These are phyloP conservation scores for Zaprionus kolodkinae DNA, from an alignment of 1,140 invertebrate species.

Conservation along the genomic window DNA sequence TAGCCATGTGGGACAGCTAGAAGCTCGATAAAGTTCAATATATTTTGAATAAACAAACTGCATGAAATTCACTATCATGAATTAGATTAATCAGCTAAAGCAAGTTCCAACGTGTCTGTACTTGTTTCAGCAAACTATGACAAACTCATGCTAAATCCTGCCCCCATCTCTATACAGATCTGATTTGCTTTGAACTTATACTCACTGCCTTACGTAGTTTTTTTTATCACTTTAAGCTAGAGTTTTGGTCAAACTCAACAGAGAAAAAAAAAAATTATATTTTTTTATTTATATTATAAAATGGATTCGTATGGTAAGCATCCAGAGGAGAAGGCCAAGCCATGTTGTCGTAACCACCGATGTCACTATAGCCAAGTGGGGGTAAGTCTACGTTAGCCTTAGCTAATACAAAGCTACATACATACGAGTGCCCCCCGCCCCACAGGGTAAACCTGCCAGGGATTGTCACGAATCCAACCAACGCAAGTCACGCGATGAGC, in stretches of 20 bases:
- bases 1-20: too few relatives aligned
- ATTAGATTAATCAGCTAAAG: too few relatives aligned
- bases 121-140: too few relatives aligned
- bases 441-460: background rate
- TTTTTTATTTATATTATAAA: background rate
- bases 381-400: background rate
- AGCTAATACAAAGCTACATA: background rate
- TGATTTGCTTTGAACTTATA: background rate
- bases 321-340: background rate
- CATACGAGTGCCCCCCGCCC: background rate
- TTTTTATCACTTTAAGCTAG: background rate
- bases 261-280: background rate
- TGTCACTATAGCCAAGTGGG: background rate
- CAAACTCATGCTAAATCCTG: background rate
- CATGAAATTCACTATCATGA: too few relatives aligned
- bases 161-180: background rate
- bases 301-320: background rate
- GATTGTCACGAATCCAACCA: background rate
- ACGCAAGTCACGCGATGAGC: slow-evolving; percentile 4
- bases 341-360: background rate
- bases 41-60: too few relatives aligned
- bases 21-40: too few relatives aligned
- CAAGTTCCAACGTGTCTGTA: too few relatives aligned
- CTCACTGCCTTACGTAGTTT: background rate
- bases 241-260: background rate